Conservation (phyloP, 2,888 invertebrate species). For the Diplolepis rosae region DNA sequence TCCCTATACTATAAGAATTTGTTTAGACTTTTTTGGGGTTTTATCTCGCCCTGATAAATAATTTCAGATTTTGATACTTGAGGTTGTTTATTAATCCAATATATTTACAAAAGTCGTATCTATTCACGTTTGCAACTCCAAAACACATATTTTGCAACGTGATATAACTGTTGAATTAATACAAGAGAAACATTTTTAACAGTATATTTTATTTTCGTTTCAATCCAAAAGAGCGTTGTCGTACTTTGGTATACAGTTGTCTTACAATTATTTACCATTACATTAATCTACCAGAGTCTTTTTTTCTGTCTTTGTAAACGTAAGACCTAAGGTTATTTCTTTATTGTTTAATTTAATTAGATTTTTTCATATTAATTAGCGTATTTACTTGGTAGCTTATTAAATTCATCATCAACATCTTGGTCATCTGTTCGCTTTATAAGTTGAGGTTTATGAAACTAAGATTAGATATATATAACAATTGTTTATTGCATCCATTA, state of each 20-base stretch:
- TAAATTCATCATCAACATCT: conserved; percentile 51
- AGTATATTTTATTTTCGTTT: neutral
- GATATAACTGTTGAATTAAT: neutral
- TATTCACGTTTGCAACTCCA: neutral
- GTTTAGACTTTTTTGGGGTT: conserved; percentile 5
- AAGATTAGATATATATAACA: neutral
- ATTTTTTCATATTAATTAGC: conserved; percentile 11
- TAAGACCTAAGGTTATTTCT: conserved; percentile 35
- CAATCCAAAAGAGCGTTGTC: neutral
- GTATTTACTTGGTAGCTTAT: conserved; percentile 41
- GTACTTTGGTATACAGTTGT: neutral
- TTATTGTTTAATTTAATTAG: neutral
- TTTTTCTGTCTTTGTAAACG: conserved; percentile 47
- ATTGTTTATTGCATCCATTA: neutral
- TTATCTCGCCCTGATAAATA: neutral
- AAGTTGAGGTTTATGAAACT: conserved; percentile 50
- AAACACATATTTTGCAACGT: neutral
- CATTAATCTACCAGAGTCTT: conserved; percentile 58
- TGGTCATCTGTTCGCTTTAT: conserved; percentile 45
- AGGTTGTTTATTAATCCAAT: neutral
- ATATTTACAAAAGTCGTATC: neutral
- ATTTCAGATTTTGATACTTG: neutral
- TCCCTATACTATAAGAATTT: too few species aligned
- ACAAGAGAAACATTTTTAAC: neutral
- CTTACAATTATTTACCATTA: conserved; percentile 14